Base-by-base conservation (phyloP, 2,888 invertebrate genomes). In the Anthophora plumipes region DNA sequence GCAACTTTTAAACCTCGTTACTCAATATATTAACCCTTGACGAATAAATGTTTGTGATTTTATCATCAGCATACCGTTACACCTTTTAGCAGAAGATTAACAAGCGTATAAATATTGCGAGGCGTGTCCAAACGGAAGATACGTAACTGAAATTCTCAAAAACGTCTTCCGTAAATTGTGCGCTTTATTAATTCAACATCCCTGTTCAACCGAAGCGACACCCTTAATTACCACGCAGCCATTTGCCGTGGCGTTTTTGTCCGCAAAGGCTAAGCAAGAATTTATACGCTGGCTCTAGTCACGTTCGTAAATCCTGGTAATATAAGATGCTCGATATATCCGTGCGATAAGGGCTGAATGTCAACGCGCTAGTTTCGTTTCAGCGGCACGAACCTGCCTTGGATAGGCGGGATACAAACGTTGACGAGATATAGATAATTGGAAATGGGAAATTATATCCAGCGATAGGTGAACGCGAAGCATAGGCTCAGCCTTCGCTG, bases 401-500 rank as follows among this genome's bases (percentile, higher is more conserved):
- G n/a, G n/a, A 12, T 25, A 64, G 63, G 37, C 37, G 52, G 52
- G 43, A 61, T 66, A 70, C 41, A 25, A 37, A 22, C 8, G 46
- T 73, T 80, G 76, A 79, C 79, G 76, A 76, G 83, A 77, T 67
- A 67, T 25, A 55, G 82, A 83, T 83, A 79, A 82, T 83, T 82
- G 76, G 82, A 52, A 76, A 80, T 79, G 80, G 71, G 80, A 88
- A 87, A 74, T 88, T 87, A 85, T 74, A 75, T 61, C 54, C 80
- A 54, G 76, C 83, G 86, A 88, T 88, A 88, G 84, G 80, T 52
- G 82, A 71, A 76, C 72, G 80, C 80, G 77, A 63, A n/a, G n/a
- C n/a, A n/a, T n/a, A n/a, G n/a, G 74, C 67, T 77, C 79, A 70
- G 76, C 76, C 31, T 68, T 72, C 60, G 66, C 64, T 25, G 63